Evolutionary conservation across 2,113 vertebrate species (phyloP), one percentile per base, ranked within the genome.

Genomic region (Ranitomeya variabilis): DNA sequence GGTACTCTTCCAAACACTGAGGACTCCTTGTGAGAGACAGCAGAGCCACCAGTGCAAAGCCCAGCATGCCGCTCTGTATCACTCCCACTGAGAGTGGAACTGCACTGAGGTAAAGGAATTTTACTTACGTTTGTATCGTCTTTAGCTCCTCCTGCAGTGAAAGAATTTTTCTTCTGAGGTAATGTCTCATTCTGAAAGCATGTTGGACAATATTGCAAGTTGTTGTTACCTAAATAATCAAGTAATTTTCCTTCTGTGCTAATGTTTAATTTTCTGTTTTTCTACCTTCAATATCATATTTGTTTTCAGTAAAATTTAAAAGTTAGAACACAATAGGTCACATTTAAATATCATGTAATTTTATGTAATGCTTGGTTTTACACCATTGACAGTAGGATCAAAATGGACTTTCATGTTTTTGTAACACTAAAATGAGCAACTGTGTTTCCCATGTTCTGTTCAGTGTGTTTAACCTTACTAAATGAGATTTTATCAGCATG

Each of bases 401-500:
- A 83, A 52, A 23, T 51, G 62, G 18, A 7, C 64, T 83, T 7
- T 62, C 8, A 83, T 83, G 9, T 83, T 83, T 69, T 52, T 16
- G 18, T 26, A 71, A 71, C 8, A 6, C 45, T 69, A 23, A 69
- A 54, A 23, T 69, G 51, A 69, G n/a, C 14, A 54, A 13, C n/a
- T 69, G 64, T 51, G 59, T 69, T 71, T 55, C 51, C 9, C 45
- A 26, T 55, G 54, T 67, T 69, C 51, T 26, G 16, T 26, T 18
- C 64, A 69, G 64, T 23, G n/a, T 54, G 13, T 84, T n/a, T 84
- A 71, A 69, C 18, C 21, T 64, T 18, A 23, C 60, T 84, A 69
- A 83, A 84, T 84, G 64, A 84, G 82, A 67, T 64, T 84, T 84
- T 69, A 67, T 84, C 82, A 84, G 62, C 51, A 60, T 81, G 7